A percentile compares a stretch with the other conserved stretches of the same genome.
Conservation (phyloP, 2,113 vertebrate genomes). For the Symphodus melops region DNA sequence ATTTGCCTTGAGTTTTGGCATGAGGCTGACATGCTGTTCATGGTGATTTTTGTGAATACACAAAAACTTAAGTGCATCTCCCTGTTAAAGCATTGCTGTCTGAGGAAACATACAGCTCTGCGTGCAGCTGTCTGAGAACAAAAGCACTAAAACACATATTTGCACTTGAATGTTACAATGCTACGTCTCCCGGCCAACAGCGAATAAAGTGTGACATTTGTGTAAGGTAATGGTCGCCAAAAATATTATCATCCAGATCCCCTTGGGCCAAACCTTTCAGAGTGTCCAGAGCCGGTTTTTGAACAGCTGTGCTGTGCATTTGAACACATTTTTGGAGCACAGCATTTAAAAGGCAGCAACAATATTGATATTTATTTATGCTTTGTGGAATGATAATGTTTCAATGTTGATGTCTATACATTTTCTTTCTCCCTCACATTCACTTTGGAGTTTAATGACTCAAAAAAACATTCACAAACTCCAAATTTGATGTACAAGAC, state of each 20-base stretch:
- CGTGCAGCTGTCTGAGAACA: not conserved
- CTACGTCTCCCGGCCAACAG: not conserved
- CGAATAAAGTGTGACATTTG: conserved; percentile 15
- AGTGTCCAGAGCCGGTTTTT: conserved; percentile 10
- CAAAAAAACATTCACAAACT: not conserved
- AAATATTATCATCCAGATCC: conserved; percentile 10
- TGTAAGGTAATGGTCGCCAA: not conserved
- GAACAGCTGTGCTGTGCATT: not conserved
- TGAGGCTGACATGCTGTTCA: not conserved
- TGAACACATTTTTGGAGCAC: not conserved
- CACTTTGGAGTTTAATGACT: not conserved
- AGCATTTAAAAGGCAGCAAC: not conserved
- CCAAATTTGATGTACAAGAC: too few species aligned
- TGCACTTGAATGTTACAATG: conserved; percentile 11
- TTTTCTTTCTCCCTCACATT: not conserved
- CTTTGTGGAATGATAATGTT: conserved; percentile 2
- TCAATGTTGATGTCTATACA: not conserved
- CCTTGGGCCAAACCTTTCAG: conserved; percentile 6
- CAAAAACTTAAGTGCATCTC: not conserved
- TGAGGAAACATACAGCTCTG: not conserved
- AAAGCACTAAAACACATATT: not conserved
- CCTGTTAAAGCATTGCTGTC: not conserved
- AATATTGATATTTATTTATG: not conserved
- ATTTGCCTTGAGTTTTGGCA: not conserved
- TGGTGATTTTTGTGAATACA: not conserved